Evolutionary conservation across 2,113 vertebrate genomes (phyloP).

Genomic region (Trachemys scripta): DNA sequence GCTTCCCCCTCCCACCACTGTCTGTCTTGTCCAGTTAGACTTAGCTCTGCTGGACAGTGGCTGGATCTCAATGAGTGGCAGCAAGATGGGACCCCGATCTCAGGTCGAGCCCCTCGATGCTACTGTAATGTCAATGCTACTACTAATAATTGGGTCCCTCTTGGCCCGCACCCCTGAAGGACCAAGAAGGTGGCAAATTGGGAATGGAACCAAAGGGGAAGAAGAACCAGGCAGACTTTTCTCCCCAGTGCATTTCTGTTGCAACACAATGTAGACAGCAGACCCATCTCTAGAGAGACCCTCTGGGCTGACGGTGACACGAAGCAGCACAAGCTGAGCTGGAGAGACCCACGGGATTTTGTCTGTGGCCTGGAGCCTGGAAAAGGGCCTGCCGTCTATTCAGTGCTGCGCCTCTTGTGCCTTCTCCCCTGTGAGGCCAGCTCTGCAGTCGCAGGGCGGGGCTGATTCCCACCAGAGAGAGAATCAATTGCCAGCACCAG

Average conservation of each 20-base stretch:
- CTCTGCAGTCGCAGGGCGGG: not conserved
- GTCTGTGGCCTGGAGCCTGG: not conserved
- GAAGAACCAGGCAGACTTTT: not conserved
- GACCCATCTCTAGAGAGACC: not conserved
- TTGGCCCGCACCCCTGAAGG: not conserved
- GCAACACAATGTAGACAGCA: not conserved
- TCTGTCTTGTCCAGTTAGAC: not conserved
- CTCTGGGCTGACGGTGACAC: too few species aligned
- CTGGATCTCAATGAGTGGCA: not conserved
- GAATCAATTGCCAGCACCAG: not conserved
- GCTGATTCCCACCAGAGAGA: not conserved
- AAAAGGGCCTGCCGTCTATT: not conserved
- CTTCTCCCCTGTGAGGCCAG: too few species aligned
- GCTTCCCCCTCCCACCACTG: not conserved
- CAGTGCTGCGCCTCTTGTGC: too few species aligned
- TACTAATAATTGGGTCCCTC: not conserved
- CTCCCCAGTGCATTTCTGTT: not conserved
- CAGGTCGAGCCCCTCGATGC: too few species aligned
- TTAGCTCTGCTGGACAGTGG: not conserved
- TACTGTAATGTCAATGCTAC: not conserved
- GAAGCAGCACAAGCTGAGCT: too few species aligned
- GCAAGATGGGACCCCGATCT: not conserved
- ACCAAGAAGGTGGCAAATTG: not conserved
- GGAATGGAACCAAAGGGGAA: not conserved
- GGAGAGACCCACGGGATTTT: not conserved